These are phyloP conservation scores for Abramis brama DNA, from an alignment of 2,113 vertebrate genomes.

Conservation along the genomic window DNA sequence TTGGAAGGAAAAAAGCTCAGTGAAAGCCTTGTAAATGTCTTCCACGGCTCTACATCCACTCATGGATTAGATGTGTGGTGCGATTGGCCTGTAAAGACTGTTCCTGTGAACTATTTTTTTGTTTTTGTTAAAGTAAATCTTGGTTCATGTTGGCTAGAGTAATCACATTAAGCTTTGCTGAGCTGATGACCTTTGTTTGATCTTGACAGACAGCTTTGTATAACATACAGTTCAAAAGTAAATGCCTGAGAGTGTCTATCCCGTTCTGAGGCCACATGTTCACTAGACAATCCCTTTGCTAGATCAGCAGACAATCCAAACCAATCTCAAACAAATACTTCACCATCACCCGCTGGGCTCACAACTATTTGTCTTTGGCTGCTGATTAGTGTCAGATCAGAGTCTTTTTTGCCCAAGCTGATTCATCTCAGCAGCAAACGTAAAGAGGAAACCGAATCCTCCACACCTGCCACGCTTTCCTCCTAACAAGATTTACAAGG, in stretches of 20 bases:
- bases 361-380: slow-evolving; percentile 32
- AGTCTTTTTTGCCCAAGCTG: slow-evolving; percentile 1
- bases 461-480: slow-evolving; percentile 18
- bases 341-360: not conserved
- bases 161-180: not conserved
- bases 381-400: slow-evolving; percentile 30
- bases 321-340: not conserved
- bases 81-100: not conserved
- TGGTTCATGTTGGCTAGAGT: not conserved
- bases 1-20: slow-evolving; percentile 35
- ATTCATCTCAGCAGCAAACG: slow-evolving; percentile 34
- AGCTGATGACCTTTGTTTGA: not conserved
- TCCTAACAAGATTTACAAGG: slow-evolving; percentile 53
- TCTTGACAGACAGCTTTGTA: not conserved
- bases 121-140: not conserved
- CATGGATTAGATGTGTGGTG: not conserved
- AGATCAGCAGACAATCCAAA: slow-evolving; percentile 13
- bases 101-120: not conserved
- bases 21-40: slow-evolving; percentile 42
- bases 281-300: not conserved
- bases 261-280: not conserved
- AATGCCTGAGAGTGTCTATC: not conserved
- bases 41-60: not conserved
- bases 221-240: not conserved
- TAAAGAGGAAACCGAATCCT: slow-evolving; percentile 40